Evolutionary conservation across 2,888 invertebrate genomes (phyloP), one percentile per base, ranked within the genome.

Genomic region (Heliconius ismenius): DNA sequence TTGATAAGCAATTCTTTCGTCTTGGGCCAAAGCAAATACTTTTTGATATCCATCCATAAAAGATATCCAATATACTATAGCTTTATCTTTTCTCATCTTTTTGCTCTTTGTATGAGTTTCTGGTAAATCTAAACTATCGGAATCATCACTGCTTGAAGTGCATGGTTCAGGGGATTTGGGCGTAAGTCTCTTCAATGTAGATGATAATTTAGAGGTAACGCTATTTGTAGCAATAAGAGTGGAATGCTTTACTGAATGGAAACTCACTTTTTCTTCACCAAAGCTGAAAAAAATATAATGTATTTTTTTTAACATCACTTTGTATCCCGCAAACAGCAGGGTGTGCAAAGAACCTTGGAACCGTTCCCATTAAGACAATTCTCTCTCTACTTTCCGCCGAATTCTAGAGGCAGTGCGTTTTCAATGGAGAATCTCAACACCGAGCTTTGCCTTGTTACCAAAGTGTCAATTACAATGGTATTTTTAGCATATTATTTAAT

Each of bases 1-100:
- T 78, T 95, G 95, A 76, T 95, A 95, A 3, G 96, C 96, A 65
- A 97, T 95, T 79, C 96, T 93, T 84, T 97, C 96, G 79, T 97
- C 97, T 87, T 97, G 97, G 0, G 97, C 96, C 83, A 98, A 95
- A 24, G 97, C 94, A 76, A 97, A 93, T 0, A 96, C 96, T 83
- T 97, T 92, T 88, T 98, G 97, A 68, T 95, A 95, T 0, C 96
- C 96, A 79, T 97, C 97, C 88, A 96, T 95, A 85, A 96, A 97
- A 9, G 97, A 97, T 60, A 97, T 95, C 97, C 97, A 98, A 88
- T 97, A 97, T 15, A 98, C 96, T 0, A 96, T 92, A 7, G 97
- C 96, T 87, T 97, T 97, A 85, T 97, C 97, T 85, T 95, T 96
- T 75, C 96, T 95, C 78, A 96, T 95, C 87, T 96, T 96, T 82